Conservation (phyloP, 2,113 vertebrate genomes). For the Myodes glareolus region DNA sequence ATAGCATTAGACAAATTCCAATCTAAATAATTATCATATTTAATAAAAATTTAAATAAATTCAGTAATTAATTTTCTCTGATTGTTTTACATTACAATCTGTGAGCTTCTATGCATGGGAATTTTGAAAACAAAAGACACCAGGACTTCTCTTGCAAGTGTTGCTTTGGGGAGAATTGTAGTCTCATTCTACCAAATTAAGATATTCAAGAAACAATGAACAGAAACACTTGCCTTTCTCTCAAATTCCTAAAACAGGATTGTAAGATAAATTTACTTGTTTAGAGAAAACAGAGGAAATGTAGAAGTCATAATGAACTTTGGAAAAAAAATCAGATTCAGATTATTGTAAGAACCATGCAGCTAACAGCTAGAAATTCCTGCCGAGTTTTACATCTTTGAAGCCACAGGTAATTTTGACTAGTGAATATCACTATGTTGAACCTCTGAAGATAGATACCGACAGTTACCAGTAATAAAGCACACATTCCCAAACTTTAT, state of each 20-base stretch:
- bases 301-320: background rate
- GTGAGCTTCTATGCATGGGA: constrained; percentile 51
- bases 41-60: constrained; percentile 53
- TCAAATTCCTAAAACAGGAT: background rate
- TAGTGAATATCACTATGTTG: background rate
- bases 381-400: constrained; percentile 18
- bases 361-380: constrained; percentile 27
- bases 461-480: constrained; percentile 25
- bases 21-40: constrained; percentile 44
- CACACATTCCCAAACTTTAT: background rate
- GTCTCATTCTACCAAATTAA: constrained; percentile 46
- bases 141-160: constrained; percentile 34
- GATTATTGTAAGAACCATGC: background rate
- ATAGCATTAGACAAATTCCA: constrained; percentile 47
- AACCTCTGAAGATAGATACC: background rate
- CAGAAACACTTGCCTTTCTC: constrained; percentile 49
- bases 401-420: background rate
- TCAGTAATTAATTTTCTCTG: constrained; percentile 59
- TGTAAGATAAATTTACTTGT: constrained; percentile 32
- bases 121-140: constrained; percentile 59
- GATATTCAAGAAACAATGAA: constrained; percentile 59
- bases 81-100: constrained; percentile 18
- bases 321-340: constrained; percentile 53
- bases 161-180: constrained; percentile 35
- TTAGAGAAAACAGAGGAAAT: constrained; percentile 57